Base-by-base conservation (phyloP, 2,113 vertebrate genomes). In the Geococcyx californianus region DNA sequence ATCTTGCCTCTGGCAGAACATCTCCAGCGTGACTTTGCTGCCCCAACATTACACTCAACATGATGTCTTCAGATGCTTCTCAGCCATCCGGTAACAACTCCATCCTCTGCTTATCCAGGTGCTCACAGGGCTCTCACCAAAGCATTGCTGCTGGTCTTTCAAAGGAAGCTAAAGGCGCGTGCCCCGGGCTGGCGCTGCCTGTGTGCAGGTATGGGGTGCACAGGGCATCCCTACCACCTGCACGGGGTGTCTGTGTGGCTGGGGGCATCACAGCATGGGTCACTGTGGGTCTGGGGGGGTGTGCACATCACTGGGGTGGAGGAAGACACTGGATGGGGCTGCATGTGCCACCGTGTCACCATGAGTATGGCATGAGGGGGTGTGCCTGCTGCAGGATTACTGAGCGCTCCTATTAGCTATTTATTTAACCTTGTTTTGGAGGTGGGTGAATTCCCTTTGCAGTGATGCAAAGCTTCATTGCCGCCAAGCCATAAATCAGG, bases 391-490 rank as follows among this genome's bases (percentile, higher is more conserved):
- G 28, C 76, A 69, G 88, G 77, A 85, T 84, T 91, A 77, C 79
- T 11, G 14, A 54, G 49, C 8, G 4, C 47, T 93, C 93, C 93
- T 67, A 33, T 66, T 80, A 95, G 95, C 94, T 95, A 81, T 96
- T 96, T 95, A 59, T 96, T 97, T 93, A 91, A 96, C 97, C 96
- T 92, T 84, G 76, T 94, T 97, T 93, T 23, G 45, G 92, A 94
- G 87, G 95, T 3, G 21, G 87, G 93, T 90, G 91, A 87, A 83
- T 94, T 96, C 94, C 88, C 94, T 55, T 75, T 31, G 83, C 91
- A 85, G 89, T 58, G 7, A 62, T 19, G 75, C 8, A 7, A 85
- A 92, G 85, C 75, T 96, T 96, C 66, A 72, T 87, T 88, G 77
- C 77, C 1, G 4, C 89, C 94, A 90, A 23, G 78, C 75, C 92